A percentile compares a stretch with the other conserved stretches of the same genome.
phyloP scores from a whole-genome alignment of 2,888 invertebrate species.

The Phyllotreta striolata region DNA sequence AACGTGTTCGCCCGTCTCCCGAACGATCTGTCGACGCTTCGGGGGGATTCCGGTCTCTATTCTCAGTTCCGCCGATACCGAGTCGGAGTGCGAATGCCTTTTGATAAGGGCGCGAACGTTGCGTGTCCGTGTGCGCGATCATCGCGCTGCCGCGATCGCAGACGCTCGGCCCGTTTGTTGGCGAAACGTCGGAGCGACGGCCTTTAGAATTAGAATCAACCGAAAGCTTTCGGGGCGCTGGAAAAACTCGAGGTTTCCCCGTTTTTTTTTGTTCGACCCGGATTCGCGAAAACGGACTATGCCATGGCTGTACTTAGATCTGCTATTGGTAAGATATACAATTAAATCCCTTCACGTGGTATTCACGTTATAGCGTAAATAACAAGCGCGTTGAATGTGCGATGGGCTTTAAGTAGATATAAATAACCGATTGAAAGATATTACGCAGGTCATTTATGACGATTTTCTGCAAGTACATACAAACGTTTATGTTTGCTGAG shows the following conservation, averaged over 20 bases:
- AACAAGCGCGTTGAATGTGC: too few relatives aligned
- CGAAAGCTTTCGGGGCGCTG: conserved; percentile 2
- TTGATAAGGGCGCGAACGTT: conserved; percentile 36
- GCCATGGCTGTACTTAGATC: conserved; percentile 62
- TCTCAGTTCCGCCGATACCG: conserved; percentile 51
- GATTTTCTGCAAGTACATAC: neutral
- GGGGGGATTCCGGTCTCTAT: conserved; percentile 37
- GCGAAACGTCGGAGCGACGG: conserved; percentile 2
- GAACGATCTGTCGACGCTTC: conserved; percentile 25
- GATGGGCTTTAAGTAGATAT: too few relatives aligned
- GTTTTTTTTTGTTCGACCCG: too few relatives aligned
- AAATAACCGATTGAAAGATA: too few relatives aligned
- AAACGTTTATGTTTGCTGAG: neutral
- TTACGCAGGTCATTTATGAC: too few relatives aligned
- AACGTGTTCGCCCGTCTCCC: conserved; percentile 27
- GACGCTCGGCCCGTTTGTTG: conserved; percentile 4
- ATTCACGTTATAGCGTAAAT: too few relatives aligned
- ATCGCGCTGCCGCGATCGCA: conserved; percentile 15
- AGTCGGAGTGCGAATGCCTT: conserved; percentile 51
- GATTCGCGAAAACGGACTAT: conserved; percentile 33
- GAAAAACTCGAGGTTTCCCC: conserved; percentile 12
- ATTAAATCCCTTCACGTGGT: too few relatives aligned
- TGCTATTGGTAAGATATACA: conserved; percentile 59
- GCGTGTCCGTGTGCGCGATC: conserved; percentile 19
- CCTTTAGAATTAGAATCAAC: neutral